Evolutionary conservation across 2,888 invertebrate species (phyloP).

Genomic region (Noctua comes): DNA sequence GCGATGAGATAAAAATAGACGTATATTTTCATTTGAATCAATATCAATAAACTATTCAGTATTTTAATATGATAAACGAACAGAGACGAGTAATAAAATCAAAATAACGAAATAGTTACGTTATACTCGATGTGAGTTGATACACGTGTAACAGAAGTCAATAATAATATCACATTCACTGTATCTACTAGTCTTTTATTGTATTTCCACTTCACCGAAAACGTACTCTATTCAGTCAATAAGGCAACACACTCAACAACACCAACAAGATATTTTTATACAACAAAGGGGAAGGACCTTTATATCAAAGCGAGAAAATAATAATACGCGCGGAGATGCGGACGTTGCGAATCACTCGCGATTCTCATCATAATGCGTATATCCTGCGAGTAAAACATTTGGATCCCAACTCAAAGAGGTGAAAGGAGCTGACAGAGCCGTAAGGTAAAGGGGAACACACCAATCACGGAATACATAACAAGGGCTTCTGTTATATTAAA

Average conservation of each 20-base stretch:
- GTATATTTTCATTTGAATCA: conserved; percentile 4
- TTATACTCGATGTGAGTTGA: background rate
- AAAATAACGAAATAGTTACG: background rate
- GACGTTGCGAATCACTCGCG: conserved; percentile 52
- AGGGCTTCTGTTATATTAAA: conserved; percentile 63
- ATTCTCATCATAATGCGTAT: conserved; percentile 68
- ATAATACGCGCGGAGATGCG: conserved; percentile 42
- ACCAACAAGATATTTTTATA: conserved; percentile 38
- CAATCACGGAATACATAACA: conserved; percentile 75
- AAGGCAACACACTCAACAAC: conserved; percentile 33
- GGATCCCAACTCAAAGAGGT: conserved; percentile 65
- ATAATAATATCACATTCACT: conserved; percentile 9
- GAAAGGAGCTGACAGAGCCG: conserved; percentile 67
- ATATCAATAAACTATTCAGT: background rate
- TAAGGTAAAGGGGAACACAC: conserved; percentile 63
- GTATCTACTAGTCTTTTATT: conserved; percentile 13
- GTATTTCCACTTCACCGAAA: conserved; percentile 16
- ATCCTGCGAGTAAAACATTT: conserved; percentile 68
- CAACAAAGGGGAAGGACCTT: conserved; percentile 35
- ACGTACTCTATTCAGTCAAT: conserved; percentile 23
- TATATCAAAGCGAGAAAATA: conserved; percentile 53
- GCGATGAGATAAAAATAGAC: conserved; percentile 24
- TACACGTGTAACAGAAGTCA: background rate
- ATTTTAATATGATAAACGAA: background rate
- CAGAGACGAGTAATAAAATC: background rate